Conservation (phyloP, 1,140 invertebrate species). For the Drosophila kanapiae region DNA sequence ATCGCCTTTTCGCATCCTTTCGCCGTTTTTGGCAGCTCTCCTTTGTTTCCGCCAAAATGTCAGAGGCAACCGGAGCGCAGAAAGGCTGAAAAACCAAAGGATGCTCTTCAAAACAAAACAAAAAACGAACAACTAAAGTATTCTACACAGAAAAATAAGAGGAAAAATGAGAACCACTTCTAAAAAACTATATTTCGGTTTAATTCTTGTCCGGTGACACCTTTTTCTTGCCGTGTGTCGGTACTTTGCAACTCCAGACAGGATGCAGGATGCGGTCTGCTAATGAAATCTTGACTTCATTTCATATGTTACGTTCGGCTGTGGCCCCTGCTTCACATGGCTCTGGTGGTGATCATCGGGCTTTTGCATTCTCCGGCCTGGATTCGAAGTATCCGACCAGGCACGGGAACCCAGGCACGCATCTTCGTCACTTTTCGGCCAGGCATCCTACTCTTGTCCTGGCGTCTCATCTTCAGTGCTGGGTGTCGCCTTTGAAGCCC, state of each 20-base stretch:
- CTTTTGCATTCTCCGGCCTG: constrained; percentile 35
- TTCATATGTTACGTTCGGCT: too few species aligned
- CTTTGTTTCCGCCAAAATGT: constrained; percentile 65
- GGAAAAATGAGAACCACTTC: too few species aligned
- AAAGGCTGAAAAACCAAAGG: not conserved
- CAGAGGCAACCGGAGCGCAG: not conserved
- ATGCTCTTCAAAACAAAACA: not conserved
- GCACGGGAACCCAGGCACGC: constrained; percentile 41
- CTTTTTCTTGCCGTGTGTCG: too few species aligned
- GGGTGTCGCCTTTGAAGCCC: constrained; percentile 50
- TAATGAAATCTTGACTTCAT: constrained; percentile 23
- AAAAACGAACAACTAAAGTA: too few species aligned
- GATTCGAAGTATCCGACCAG: too few species aligned
- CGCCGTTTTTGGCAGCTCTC: constrained; percentile 14
- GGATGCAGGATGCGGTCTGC: not conserved
- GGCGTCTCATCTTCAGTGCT: constrained; percentile 46
- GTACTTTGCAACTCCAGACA: too few species aligned
- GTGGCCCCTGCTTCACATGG: constrained; percentile 1
- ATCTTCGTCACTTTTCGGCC: constrained; percentile 52
- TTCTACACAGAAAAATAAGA: too few species aligned
- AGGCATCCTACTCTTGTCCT: constrained; percentile 57
- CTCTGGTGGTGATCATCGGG: constrained; percentile 54
- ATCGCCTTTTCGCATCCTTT: constrained; percentile 29
- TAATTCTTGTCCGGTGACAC: too few species aligned
- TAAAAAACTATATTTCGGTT: too few species aligned